phyloP scores from a whole-genome alignment of 1,140 invertebrate species.

The Sinella curviseta region DNA sequence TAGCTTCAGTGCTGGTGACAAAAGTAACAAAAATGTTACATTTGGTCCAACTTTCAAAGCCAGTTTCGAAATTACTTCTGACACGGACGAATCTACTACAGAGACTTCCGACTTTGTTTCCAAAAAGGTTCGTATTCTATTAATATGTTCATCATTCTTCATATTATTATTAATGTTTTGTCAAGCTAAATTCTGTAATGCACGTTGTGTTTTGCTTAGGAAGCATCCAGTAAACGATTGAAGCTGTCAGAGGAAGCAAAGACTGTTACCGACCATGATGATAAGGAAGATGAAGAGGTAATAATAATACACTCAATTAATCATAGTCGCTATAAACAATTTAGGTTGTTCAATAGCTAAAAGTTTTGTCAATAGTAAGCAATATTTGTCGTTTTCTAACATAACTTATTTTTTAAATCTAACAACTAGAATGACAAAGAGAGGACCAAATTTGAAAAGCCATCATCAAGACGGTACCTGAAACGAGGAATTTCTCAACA shows the following conservation, averaged over 20 bases:
- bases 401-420: no score
- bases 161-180: neutral
- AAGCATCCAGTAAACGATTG: neutral
- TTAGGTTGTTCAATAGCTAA: no score
- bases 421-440: no score
- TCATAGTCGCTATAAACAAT: no score
- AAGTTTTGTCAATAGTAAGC: no score
- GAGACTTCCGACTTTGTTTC: neutral
- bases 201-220: neutral
- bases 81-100: neutral
- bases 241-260: neutral
- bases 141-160: neutral
- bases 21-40: neutral
- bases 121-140: neutral
- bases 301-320: no score
- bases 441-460: no score
- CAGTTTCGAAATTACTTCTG: neutral
- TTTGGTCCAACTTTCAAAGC: neutral
- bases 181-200: neutral
- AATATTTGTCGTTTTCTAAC: no score
- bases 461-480: no score
- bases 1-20: neutral
- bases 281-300: neutral
- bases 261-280: no score
- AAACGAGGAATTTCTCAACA: no score